Conservation (phyloP, 2,797 vertebrate species). For the Odontamblyopus lacepedii region DNA sequence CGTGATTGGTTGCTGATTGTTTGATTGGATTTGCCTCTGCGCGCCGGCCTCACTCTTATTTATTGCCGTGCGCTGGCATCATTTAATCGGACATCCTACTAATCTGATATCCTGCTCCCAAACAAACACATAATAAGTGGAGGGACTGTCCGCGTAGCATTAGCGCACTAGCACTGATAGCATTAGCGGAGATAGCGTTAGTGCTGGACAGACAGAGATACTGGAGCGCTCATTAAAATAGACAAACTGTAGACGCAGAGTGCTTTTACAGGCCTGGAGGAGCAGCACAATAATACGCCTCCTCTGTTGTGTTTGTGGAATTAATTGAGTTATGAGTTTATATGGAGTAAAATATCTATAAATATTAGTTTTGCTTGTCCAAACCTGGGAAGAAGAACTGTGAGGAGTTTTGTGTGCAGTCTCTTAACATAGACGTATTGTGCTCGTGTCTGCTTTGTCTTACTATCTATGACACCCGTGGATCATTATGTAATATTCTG, state of each 20-base stretch:
- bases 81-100: slow-evolving; percentile 68
- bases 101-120: slow-evolving; percentile 55
- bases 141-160: slow-evolving; percentile 9
- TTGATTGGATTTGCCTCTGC: slow-evolving; percentile 64
- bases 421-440: too few relatives aligned
- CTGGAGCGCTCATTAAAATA: not conserved
- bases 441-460: too few relatives aligned
- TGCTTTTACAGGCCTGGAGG: slow-evolving; percentile 40
- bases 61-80: slow-evolving; percentile 49
- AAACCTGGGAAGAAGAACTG: not conserved
- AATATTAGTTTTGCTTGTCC: not conserved
- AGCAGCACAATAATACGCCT: slow-evolving; percentile 23
- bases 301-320: not conserved
- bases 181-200: slow-evolving; percentile 56
- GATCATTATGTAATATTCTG: too few relatives aligned
- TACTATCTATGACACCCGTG: too few relatives aligned
- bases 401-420: not conserved
- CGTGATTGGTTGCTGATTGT: slow-evolving; percentile 55
- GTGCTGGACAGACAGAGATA: slow-evolving; percentile 28
- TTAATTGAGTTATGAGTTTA: not conserved
- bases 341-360: not conserved
- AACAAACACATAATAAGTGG: slow-evolving; percentile 23
- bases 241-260: slow-evolving; percentile 40
- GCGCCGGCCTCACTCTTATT: slow-evolving; percentile 59
- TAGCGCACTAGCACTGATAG: slow-evolving; percentile 38